Conservation (phyloP, 2,888 invertebrate genomes). For the Incurvaria masculella region DNA sequence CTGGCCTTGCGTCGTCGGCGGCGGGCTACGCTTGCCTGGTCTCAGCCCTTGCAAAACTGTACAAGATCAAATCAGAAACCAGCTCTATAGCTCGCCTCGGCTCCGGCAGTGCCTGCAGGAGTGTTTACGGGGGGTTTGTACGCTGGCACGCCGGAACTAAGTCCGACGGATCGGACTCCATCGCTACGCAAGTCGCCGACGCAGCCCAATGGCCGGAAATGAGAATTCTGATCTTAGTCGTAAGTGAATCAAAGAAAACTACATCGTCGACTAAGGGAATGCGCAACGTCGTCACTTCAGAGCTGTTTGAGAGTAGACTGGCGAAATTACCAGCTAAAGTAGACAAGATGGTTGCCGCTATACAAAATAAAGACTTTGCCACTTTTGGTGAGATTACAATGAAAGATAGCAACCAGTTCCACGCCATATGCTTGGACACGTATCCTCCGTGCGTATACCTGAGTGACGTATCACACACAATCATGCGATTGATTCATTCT, state of each 20-base stretch:
- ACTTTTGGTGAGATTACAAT: constrained; percentile 92
- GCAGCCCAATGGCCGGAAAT: constrained; percentile 87
- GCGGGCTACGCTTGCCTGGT: constrained; percentile 97
- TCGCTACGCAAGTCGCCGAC: constrained; percentile 71
- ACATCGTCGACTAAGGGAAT: constrained; percentile 88
- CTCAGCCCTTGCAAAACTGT: constrained; percentile 72
- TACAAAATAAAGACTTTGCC: constrained; percentile 69
- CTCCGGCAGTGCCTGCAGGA: constrained; percentile 96
- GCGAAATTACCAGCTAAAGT: constrained; percentile 64
- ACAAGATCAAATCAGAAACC: constrained; percentile 69
- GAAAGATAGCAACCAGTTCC: constrained; percentile 97
- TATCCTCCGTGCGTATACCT: constrained; percentile 93
- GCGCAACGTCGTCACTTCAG: constrained; percentile 80
- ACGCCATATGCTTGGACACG: constrained; percentile 90
- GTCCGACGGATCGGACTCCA: constrained; percentile 68
- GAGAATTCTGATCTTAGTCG: constrained; percentile 84
- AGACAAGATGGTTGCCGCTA: constrained; percentile 48
- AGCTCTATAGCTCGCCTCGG: constrained; percentile 78
- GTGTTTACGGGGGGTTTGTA: constrained; percentile 93
- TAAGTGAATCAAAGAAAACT: constrained; percentile 79
- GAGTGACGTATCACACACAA: constrained; percentile 81
- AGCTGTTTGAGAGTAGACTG: constrained; percentile 37
- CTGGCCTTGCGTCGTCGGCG: constrained; percentile 97
- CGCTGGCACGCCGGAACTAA: constrained; percentile 77
- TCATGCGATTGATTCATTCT: constrained; percentile 76